Percentiles rank a stretch among this genome's conserved stretches.
phyloP scores from a whole-genome alignment of 2,113 vertebrate species.

The Halcyon senegalensis region DNA sequence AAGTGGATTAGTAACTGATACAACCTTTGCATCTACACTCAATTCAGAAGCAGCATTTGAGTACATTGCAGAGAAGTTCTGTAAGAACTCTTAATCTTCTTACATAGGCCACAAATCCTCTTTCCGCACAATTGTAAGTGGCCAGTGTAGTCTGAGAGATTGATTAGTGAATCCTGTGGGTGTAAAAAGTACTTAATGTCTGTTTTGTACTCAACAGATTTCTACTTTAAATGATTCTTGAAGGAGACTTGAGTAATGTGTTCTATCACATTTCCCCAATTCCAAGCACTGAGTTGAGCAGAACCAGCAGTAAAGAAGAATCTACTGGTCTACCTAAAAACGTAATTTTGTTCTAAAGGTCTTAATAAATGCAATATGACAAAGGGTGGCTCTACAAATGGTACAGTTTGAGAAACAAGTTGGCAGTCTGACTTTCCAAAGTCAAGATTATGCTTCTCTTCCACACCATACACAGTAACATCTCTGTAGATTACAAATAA shows the following conservation, averaged over 20 bases:
- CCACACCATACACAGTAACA: background rate
- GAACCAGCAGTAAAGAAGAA: background rate
- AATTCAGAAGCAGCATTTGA: background rate
- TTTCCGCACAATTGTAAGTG: background rate
- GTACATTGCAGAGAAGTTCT: background rate
- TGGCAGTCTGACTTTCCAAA: background rate
- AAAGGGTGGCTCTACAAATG: background rate
- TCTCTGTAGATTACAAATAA: background rate
- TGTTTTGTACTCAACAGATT: background rate
- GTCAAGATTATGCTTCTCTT: background rate
- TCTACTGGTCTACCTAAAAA: background rate
- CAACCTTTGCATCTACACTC: background rate
- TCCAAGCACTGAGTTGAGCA: background rate
- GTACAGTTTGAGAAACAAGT: background rate
- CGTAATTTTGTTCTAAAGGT: background rate
- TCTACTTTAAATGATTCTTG: background rate
- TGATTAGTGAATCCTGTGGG: background rate
- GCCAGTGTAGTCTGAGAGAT: background rate
- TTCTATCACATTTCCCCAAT: background rate
- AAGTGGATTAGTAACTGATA: background rate
- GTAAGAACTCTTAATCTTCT: background rate
- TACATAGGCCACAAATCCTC: background rate
- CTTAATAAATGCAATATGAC: background rate
- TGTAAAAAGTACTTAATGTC: background rate
- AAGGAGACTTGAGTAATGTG: background rate